phyloP scores from a whole-genome alignment of 2,888 invertebrate species.

The Caenorhabditis japonica region DNA sequence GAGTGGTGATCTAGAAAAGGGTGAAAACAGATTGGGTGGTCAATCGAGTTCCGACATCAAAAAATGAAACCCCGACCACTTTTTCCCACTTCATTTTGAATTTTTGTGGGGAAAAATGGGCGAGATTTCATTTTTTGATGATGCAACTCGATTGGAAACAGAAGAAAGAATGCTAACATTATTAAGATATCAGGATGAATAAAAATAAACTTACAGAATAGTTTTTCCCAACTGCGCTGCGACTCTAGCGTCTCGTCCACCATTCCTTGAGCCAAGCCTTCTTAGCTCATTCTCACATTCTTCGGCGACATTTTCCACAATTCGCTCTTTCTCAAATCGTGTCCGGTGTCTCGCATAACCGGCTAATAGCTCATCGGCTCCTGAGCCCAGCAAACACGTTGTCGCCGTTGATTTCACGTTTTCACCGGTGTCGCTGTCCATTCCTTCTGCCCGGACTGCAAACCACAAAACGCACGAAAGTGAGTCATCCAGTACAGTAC shows the following conservation, averaged over 20 bases:
- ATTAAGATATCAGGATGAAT: too few relatives aligned
- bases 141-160: too few relatives aligned
- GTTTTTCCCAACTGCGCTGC: constrained; percentile 87
- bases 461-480: constrained; percentile 94
- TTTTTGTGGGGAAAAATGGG: too few relatives aligned
- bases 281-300: constrained; percentile 86
- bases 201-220: constrained; percentile 55
- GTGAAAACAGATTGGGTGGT: too few relatives aligned
- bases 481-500: constrained; percentile 93
- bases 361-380: constrained; percentile 96
- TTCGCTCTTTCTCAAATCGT: constrained; percentile 78
- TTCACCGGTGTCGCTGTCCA: constrained; percentile 42
- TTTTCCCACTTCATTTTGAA: too few relatives aligned
- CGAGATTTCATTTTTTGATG: too few relatives aligned
- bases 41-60: too few relatives aligned
- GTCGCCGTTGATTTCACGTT: constrained; percentile 31
- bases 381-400: constrained; percentile 87
- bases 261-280: constrained; percentile 89
- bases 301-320: constrained; percentile 36
- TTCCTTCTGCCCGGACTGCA: constrained; percentile 86
- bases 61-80: too few relatives aligned
- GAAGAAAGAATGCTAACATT: too few relatives aligned
- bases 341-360: constrained; percentile 92
- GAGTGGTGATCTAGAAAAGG: constrained; percentile 83
- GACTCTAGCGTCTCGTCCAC: constrained; percentile 92